These are phyloP conservation scores for Aleiodes testaceus DNA, from an alignment of 2,888 invertebrate species.

Conservation along the genomic window DNA sequence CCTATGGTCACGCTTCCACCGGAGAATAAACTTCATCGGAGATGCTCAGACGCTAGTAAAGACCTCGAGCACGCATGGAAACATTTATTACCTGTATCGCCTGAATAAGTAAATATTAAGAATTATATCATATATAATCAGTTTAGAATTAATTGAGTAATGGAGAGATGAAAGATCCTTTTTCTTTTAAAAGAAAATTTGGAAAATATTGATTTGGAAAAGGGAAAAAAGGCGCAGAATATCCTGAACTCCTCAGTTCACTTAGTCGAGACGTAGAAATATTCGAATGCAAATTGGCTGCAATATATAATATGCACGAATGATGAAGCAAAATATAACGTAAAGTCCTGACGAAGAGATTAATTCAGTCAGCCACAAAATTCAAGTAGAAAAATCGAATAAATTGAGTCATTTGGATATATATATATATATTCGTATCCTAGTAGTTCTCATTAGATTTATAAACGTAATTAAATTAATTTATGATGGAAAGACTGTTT, in stretches of 20 bases:
- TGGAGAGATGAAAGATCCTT: too few relatives aligned
- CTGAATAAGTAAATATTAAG: conserved; percentile 57
- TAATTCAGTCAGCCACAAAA: conserved; percentile 15
- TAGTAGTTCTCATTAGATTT: conserved; percentile 43
- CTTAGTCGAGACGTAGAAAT: conserved; percentile 27
- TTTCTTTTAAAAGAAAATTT: background rate
- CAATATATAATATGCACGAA: conserved; percentile 36
- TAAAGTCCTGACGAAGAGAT: background rate
- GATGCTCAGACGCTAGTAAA: conserved; percentile 68
- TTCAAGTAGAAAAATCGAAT: background rate
- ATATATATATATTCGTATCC: conserved; percentile 42
- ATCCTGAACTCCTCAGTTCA: conserved; percentile 2
- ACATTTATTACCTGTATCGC: conserved; percentile 65
- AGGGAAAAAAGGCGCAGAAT: background rate
- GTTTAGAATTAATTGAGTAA: background rate
- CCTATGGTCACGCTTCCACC: conserved; percentile 67
- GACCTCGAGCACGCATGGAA: conserved; percentile 70
- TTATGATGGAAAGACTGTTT: conserved; percentile 54
- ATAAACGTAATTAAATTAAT: conserved; percentile 51
- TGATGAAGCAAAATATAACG: conserved; percentile 4
- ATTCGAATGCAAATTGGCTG: conserved; percentile 45
- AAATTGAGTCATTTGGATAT: conserved; percentile 20
- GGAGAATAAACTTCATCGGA: conserved; percentile 68
- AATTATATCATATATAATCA: conserved; percentile 30
- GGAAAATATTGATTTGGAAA: background rate